Percentiles rank a stretch among this genome's conserved stretches.
phyloP scores from a whole-genome alignment of 2,113 vertebrate genomes.

The Trichechus manatus region DNA sequence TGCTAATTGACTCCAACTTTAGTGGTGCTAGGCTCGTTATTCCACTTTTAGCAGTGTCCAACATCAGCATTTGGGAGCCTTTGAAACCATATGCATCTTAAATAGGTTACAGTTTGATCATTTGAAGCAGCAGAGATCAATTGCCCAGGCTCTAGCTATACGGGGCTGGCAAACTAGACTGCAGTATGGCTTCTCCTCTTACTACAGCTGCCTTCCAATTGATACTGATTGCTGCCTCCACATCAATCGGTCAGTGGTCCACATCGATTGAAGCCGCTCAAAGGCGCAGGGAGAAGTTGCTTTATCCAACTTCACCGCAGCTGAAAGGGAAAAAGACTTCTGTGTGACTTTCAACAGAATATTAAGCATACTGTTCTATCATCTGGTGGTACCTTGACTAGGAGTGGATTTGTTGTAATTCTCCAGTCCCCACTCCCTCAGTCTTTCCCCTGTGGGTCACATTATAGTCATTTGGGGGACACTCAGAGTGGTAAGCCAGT shows the following conservation, averaged over 20 bases:
- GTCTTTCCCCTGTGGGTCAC: not conserved
- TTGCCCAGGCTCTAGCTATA: constrained; percentile 54
- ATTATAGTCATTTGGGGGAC: not conserved
- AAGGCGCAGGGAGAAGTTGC: constrained; percentile 46
- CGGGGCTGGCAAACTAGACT: constrained; percentile 48
- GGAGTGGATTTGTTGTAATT: not conserved
- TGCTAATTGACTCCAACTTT: constrained; percentile 78
- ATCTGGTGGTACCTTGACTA: not conserved
- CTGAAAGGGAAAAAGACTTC: not conserved
- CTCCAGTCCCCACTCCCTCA: not conserved
- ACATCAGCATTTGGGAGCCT: constrained; percentile 73
- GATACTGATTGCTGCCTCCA: constrained; percentile 65
- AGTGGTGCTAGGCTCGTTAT: constrained; percentile 73
- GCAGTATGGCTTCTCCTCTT: constrained; percentile 60
- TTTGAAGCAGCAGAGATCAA: constrained; percentile 79
- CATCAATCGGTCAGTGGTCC: constrained; percentile 51
- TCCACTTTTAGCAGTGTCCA: constrained; percentile 73
- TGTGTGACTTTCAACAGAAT: not conserved
- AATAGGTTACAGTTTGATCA: constrained; percentile 86
- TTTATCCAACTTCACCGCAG: constrained; percentile 17
- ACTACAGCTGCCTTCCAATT: constrained; percentile 58
- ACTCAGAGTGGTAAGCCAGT: not conserved
- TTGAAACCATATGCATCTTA: constrained; percentile 76
- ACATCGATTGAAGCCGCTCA: constrained; percentile 60
- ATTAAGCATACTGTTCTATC: not conserved